Percentiles rank a stretch among this genome's conserved stretches.
Evolutionary conservation across 2,113 vertebrate genomes (phyloP).

Genomic region (Sialia sialis): DNA sequence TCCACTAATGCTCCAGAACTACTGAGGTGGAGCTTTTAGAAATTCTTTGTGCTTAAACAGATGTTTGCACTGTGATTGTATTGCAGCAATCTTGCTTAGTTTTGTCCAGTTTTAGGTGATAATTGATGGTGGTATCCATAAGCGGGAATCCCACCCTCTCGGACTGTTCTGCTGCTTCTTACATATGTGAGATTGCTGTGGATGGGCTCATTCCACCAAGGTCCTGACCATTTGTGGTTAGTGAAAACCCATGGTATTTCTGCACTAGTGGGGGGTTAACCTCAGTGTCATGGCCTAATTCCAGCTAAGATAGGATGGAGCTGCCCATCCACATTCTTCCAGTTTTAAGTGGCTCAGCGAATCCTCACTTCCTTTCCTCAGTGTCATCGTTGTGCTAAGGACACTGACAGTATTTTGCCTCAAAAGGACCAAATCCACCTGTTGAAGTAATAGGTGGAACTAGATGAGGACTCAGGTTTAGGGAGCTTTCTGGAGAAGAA

Average conservation of each 20-base stretch:
- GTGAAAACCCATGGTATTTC: conserved; percentile 20
- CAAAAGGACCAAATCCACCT: neutral
- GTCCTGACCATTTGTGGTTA: conserved; percentile 22
- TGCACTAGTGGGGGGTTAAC: conserved; percentile 22
- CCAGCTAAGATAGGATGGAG: conserved; percentile 22
- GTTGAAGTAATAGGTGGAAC: neutral
- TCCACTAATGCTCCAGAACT: neutral
- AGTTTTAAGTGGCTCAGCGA: neutral
- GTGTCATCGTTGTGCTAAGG: neutral
- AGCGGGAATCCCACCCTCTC: neutral
- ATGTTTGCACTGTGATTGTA: neutral
- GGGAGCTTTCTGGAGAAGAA: neutral
- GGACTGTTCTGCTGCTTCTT: neutral
- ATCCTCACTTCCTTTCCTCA: neutral
- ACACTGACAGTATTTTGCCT: neutral
- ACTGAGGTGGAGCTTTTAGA: conserved; percentile 12
- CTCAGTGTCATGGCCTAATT: conserved; percentile 29
- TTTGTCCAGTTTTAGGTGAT: neutral
- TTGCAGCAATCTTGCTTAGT: neutral
- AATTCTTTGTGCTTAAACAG: neutral
- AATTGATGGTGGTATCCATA: neutral
- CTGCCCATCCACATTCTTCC: neutral
- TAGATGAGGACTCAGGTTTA: neutral
- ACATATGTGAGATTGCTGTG: conserved; percentile 6
- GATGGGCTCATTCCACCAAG: neutral